Evolutionary conservation across 2,797 vertebrate species (phyloP), one percentile per base, ranked within the genome.

Genomic region (Arrhamphus sclerolepis): DNA sequence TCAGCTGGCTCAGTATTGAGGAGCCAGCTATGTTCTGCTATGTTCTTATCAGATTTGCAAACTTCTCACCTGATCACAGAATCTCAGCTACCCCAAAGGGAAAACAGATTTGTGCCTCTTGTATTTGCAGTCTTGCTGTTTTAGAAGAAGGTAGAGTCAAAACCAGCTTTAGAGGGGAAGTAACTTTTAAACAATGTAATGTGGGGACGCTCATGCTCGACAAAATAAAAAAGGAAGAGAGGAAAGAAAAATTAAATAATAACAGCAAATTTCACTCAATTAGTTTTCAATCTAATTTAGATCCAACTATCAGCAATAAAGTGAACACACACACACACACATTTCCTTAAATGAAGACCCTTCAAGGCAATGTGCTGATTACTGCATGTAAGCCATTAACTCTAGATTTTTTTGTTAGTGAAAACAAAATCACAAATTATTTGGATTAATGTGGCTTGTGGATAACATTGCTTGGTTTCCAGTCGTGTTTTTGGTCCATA

Each of bases 371-470:
- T 38, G 34, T 38, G 13, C 34, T 38, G 34, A 38, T 38, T 38
- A 38, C 34, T 38, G 34, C 34, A 14, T 14, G 14, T 13, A 38
- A 38, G 4, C 34, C 34, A 16, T 38, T 38, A 38, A 19, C 49
- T 29, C 20, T 42, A 11, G 39, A 48, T 29, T 51, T 34, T 16
- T 28, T 14, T n/a, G n/a, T n/a, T 11, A 7, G 46, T 9, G 4
- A 7, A 48, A 59, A 58, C 28, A 59, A 70, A 55, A 31, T 1
- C 6, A 47, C 18, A 5, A 51, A 9, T 42, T 17, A 38, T 38
- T 14, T 38, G 34, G 34, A 16, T 5, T 38, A 38, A 13, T 14
- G 34, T 38, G 34, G 34, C 34, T 14, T 38, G 34, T 38, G 13
- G 13, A 38, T 38, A 16, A 38, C 34, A 38, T 38, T 38, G 34